phyloP scores from a whole-genome alignment of 2,113 vertebrate genomes.

The Percopsis transmontana region DNA sequence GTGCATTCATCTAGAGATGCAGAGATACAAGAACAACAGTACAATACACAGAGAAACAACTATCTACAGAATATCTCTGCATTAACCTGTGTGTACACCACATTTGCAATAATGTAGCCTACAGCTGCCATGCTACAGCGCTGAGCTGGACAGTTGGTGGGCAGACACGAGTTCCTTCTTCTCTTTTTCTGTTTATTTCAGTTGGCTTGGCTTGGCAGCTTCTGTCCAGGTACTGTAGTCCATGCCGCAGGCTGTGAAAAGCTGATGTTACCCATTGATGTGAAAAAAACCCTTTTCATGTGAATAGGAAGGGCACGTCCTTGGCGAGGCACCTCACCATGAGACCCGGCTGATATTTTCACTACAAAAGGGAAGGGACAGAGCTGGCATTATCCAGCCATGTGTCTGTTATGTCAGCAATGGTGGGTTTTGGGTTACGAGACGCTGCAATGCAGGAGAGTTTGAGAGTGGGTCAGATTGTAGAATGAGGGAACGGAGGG shows the following conservation, averaged over 20 bases:
- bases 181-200: not conserved
- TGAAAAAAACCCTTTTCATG: not conserved
- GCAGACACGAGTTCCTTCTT: not conserved
- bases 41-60: not conserved
- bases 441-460: not conserved
- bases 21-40: not conserved
- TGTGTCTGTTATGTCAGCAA: not conserved
- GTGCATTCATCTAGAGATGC: not conserved
- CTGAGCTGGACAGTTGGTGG: not conserved
- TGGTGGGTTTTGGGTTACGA: not conserved
- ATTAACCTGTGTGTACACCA: too few relatives aligned
- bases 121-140: too few relatives aligned
- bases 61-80: too few relatives aligned
- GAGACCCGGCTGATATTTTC: not conserved
- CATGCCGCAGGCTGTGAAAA: not conserved
- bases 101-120: too few relatives aligned
- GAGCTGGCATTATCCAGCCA: constrained; percentile 3
- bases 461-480: not conserved
- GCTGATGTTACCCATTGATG: not conserved
- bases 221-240: not conserved
- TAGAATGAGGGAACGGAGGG: not conserved
- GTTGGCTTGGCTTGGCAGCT: not conserved
- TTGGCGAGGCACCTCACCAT: not conserved
- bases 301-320: not conserved
- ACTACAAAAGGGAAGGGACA: not conserved